phyloP scores from a whole-genome alignment of 2,888 invertebrate genomes.

The Drosophila nr. fundita region DNA sequence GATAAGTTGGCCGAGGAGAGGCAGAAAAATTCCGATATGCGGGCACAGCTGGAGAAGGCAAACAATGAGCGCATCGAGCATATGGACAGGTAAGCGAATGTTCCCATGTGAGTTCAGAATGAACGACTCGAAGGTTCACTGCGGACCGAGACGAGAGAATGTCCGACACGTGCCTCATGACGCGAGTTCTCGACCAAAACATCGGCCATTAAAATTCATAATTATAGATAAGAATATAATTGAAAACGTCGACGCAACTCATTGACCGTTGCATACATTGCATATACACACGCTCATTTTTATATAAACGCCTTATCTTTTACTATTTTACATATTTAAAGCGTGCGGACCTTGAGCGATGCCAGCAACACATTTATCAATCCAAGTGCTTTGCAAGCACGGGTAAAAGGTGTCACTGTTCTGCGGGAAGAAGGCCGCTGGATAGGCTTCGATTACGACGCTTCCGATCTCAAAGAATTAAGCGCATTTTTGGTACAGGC shows the following conservation, averaged over 20 bases:
- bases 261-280: not conserved
- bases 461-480: conserved; percentile 15
- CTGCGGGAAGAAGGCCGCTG: conserved; percentile 25
- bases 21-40: conserved; percentile 13
- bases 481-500: conserved; percentile 22
- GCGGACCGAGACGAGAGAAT: not conserved
- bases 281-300: not conserved
- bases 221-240: not conserved
- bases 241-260: not conserved
- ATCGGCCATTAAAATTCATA: not conserved
- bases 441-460: conserved; percentile 43
- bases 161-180: not conserved
- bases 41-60: conserved; percentile 10
- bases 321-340: conserved; percentile 17
- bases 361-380: conserved; percentile 60
- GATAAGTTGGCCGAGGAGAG: conserved; percentile 30
- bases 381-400: conserved; percentile 45
- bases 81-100: conserved; percentile 42
- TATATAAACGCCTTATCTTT: not conserved
- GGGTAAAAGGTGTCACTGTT: conserved; percentile 53
- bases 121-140: not conserved
- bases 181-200: not conserved
- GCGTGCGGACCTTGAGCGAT: conserved; percentile 54
- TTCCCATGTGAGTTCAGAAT: not conserved
- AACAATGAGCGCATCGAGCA: conserved; percentile 29